These are phyloP conservation scores for Aurelia sp. DNA, from an alignment of 30 jellyfish, hydroid and myxozoan genomes.

Conservation along the genomic window DNA sequence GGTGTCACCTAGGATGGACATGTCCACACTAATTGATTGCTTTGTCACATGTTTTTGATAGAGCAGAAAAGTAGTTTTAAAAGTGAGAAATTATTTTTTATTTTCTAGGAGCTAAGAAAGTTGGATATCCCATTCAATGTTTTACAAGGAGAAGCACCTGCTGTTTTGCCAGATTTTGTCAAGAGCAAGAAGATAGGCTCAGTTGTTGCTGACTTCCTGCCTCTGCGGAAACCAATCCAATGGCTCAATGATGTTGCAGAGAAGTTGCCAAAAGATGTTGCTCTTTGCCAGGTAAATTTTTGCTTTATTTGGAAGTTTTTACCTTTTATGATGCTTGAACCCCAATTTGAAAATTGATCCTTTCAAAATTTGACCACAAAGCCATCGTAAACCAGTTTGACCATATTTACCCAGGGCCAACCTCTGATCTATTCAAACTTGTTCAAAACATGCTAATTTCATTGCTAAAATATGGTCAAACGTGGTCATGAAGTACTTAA, in stretches of 20 bases:
- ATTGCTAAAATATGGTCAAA: too few relatives aligned
- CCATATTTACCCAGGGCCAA: too few relatives aligned
- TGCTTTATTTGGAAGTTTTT: too few relatives aligned
- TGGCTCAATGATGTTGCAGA: slow-evolving; percentile 64
- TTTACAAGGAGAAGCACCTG: slow-evolving; percentile 67
- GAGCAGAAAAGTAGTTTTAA: not conserved
- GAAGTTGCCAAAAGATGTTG: slow-evolving; percentile 55
- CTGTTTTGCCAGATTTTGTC: slow-evolving; percentile 54
- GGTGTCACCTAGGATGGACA: too few relatives aligned
- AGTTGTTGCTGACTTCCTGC: slow-evolving; percentile 79
- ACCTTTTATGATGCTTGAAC: too few relatives aligned
- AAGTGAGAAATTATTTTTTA: not conserved
- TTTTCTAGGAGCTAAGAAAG: slow-evolving; percentile 57
- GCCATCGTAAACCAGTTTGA: too few relatives aligned
- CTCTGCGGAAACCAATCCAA: slow-evolving; percentile 55
- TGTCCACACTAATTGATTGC: not conserved
- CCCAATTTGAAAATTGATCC: too few relatives aligned
- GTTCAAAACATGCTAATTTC: too few relatives aligned
- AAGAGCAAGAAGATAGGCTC: slow-evolving; percentile 57
- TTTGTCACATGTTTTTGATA: not conserved
- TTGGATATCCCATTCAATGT: slow-evolving; percentile 58
- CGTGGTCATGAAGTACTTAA: too few relatives aligned
- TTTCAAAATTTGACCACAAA: too few relatives aligned
- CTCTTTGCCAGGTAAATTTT: slow-evolving; percentile 68
- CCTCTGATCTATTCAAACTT: too few relatives aligned